Evolutionary conservation across 2,113 vertebrate species (phyloP).

Genomic region (Chlorodrepanis virens): DNA sequence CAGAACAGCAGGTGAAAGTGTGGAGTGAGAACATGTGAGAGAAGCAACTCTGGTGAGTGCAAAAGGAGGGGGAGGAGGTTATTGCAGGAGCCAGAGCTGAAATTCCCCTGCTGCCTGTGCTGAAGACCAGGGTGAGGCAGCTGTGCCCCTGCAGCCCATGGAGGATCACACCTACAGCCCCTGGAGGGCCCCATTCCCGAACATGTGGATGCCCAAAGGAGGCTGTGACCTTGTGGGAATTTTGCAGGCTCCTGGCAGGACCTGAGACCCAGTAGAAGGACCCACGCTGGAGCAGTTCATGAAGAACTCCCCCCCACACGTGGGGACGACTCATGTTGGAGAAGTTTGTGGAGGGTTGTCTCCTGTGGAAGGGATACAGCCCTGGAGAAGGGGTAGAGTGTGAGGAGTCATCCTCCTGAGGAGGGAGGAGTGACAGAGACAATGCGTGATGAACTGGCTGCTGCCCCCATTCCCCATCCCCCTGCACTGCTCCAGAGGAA

Average conservation of each 20-base stretch:
- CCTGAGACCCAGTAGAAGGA: not conserved
- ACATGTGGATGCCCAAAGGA: not conserved
- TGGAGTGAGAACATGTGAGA: not conserved
- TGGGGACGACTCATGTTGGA: fast-evolving
- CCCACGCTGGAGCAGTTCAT: fast-evolving
- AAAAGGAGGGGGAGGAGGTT: not conserved
- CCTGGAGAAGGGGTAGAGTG: not conserved
- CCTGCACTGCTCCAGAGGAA: not conserved
- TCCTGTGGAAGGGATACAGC: not conserved
- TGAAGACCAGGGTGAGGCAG: not conserved
- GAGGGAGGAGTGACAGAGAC: not conserved
- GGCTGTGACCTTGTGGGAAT: not conserved
- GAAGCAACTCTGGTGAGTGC: not conserved
- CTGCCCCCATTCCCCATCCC: not conserved
- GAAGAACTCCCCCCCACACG: not conserved
- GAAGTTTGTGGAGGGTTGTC: not conserved
- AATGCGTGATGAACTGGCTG: not conserved
- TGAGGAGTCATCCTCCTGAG: not conserved
- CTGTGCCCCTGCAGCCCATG: not conserved
- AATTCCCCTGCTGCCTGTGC: not conserved
- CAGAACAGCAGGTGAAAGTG: not conserved
- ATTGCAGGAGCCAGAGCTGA: not conserved
- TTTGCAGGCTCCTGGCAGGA: not conserved
- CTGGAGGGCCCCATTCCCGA: not conserved
- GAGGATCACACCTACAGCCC: not conserved